Evolutionary conservation across 92 coral and sea anemone genomes (phyloP).

Genomic region (Chrysogorgia sp.): DNA sequence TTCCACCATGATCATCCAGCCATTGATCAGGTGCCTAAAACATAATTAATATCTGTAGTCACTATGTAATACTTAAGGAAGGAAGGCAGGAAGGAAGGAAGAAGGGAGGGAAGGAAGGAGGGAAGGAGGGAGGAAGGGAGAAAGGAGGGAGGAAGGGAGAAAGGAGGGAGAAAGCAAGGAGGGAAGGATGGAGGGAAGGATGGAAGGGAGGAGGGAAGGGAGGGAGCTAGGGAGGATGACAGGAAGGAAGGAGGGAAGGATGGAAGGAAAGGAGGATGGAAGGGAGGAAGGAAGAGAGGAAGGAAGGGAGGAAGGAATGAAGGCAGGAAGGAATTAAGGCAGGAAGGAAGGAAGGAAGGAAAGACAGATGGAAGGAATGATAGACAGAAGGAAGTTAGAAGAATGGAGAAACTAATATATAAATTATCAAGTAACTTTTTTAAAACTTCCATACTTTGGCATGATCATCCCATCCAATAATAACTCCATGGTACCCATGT

Average conservation of each 20-base stretch:
- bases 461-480: slow-evolving; percentile 95
- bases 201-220: not conserved
- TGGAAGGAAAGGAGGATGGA: not conserved
- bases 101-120: too few relatives aligned
- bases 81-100: not conserved
- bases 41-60: not conserved
- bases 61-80: not conserved
- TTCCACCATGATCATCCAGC: slow-evolving; percentile 16
- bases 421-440: not conserved
- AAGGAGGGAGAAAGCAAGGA: not conserved
- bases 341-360: not conserved
- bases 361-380: not conserved
- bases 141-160: not conserved
- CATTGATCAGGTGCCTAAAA: slow-evolving; percentile 17
- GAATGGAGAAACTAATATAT: not conserved
- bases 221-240: not conserved
- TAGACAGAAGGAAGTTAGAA: not conserved
- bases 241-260: not conserved
- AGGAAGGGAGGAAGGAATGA: not conserved
- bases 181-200: not conserved
- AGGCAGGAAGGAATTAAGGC: not conserved
- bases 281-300: not conserved
- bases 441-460: slow-evolving; percentile 60
- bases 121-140: not conserved
- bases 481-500: slow-evolving; percentile 87